Evolutionary conservation across 2,113 vertebrate genomes (phyloP).

Genomic region (Rhipidura dahli): DNA sequence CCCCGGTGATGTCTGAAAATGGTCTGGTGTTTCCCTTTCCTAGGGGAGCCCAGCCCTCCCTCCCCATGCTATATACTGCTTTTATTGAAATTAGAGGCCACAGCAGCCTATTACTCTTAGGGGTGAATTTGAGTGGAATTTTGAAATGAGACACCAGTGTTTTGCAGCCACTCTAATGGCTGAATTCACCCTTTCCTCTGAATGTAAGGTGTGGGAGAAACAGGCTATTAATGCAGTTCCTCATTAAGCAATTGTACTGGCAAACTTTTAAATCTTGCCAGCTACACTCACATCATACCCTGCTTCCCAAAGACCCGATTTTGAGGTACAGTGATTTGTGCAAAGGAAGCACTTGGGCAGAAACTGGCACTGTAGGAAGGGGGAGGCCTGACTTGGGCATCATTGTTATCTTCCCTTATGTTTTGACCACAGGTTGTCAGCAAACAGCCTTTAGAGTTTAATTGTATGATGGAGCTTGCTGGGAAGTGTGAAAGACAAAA

Average conservation of each 20-base stretch:
- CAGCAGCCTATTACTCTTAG: background rate
- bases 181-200: background rate
- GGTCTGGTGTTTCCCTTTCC: background rate
- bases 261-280: background rate
- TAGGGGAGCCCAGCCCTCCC: background rate
- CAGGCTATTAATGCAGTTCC: background rate
- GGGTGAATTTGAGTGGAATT: background rate
- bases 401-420: background rate
- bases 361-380: background rate
- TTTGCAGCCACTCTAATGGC: background rate
- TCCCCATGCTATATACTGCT: background rate
- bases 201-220: background rate
- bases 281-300: background rate
- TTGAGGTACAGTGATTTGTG: background rate
- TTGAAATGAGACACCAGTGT: background rate
- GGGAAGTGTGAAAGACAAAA: conserved; percentile 20
- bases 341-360: background rate
- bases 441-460: conserved; percentile 37
- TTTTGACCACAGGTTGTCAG: background rate
- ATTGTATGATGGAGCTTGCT: background rate
- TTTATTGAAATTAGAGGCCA: background rate
- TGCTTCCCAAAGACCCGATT: background rate
- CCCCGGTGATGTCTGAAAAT: background rate
- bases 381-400: background rate
- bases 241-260: background rate